These are phyloP conservation scores for Globia sparganii DNA, from an alignment of 2,888 invertebrate species.

Conservation along the genomic window DNA sequence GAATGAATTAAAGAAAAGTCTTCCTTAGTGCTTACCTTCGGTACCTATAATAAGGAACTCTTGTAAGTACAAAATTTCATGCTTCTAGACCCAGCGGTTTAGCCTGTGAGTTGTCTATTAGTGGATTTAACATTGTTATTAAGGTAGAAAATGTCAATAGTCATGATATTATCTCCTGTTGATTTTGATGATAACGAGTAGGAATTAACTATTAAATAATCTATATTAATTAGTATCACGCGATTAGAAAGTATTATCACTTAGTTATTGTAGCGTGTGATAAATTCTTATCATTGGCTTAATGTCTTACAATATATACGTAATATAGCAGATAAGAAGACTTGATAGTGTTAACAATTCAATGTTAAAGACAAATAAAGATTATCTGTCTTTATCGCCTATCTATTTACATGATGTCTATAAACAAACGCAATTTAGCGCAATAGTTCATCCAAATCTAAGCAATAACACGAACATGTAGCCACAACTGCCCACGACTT, in stretches of 20 bases:
- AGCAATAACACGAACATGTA: constrained; percentile 24
- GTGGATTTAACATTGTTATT: neutral
- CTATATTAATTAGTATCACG: constrained; percentile 6
- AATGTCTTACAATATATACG: constrained; percentile 4
- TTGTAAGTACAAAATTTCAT: neutral
- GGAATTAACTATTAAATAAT: constrained; percentile 33
- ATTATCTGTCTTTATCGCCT: constrained; percentile 17
- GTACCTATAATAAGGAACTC: neutral
- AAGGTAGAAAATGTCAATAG: neutral
- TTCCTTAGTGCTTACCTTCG: neutral
- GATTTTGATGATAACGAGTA: constrained; percentile 12
- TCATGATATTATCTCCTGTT: constrained; percentile 7
- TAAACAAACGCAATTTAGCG: neutral
- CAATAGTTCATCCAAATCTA: constrained; percentile 1
- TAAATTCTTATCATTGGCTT: constrained; percentile 35
- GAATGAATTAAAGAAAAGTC: neutral
- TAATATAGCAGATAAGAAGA: constrained; percentile 21
- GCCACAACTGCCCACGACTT: neutral
- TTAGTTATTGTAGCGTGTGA: neutral
- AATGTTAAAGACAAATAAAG: constrained; percentile 17
- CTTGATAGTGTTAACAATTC: constrained; percentile 3
- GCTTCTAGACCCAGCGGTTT: neutral
- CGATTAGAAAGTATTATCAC: constrained; percentile 37
- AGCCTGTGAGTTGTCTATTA: neutral
- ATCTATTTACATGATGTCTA: constrained; percentile 4